Base-by-base conservation (phyloP, 2,888 invertebrate species). In the Steinernema scapterisci region DNA sequence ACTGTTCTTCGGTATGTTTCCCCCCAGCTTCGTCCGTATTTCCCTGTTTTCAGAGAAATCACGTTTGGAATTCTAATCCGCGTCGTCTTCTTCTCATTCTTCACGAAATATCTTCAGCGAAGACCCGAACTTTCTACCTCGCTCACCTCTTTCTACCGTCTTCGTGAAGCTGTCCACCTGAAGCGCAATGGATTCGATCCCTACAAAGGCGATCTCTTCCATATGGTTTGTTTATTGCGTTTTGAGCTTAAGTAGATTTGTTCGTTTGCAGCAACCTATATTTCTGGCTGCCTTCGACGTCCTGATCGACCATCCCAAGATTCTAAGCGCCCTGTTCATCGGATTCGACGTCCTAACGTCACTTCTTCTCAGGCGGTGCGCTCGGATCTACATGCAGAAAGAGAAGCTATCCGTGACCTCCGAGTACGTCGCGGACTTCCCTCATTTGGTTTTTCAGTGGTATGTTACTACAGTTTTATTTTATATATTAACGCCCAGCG, bases 181-280 rank as follows among this genome's bases (percentile, higher is more conserved):
- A 72, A 76, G 46, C 75, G 75, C 1, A 48, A 56, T 27, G 73
- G 73, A 16, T 71, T 46, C 23, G 70, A 74, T 31, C 54, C 79
- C n/a, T 81, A 81, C 73, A 78, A 76, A 23, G 81, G 82, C 19
- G 82, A 80, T 56, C 52, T 76, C 23, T 80, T 80, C 70, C 81
- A 81, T 70, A 73, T 78, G 76, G 80, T 80, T 46, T 0, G 76
- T 11, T 1, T 13, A 21, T 54, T 21, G 13, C 27, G 21, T 6
- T 3, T 23, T 6, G 9, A 9, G 13, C n/a, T 44, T 7, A 25
- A 23, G 52, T 16, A 5, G 38, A n/a, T 23, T 16, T 3, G 6
- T 11, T 6, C 7, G n/a, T 44, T 25, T 76, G 46, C 23, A 76
- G 76, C 70, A 71, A 54, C 77, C 77, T 0, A 19, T 48, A 6